phyloP scores from a whole-genome alignment of 2,888 invertebrate genomes.

The Lutraria lutraria region DNA sequence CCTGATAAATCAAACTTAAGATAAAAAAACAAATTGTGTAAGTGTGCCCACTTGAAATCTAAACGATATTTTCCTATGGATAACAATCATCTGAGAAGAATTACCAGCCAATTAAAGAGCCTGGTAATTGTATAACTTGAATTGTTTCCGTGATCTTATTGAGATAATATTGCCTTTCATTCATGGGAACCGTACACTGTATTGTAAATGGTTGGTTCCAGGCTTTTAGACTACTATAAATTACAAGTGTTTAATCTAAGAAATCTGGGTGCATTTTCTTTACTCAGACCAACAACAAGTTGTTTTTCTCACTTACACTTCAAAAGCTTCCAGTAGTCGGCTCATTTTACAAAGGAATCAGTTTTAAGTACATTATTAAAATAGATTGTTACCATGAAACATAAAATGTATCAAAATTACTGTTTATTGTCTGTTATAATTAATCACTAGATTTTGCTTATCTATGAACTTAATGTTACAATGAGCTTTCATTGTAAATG shows the following conservation, averaged over 20 bases:
- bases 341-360: too few species aligned
- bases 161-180: constrained; percentile 16
- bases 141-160: constrained; percentile 42
- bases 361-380: too few species aligned
- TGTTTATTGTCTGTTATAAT: too few species aligned
- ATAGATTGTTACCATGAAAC: too few species aligned
- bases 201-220: background rate
- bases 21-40: background rate
- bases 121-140: constrained; percentile 13
- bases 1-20: background rate
- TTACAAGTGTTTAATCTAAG: background rate
- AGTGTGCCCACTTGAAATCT: constrained; percentile 35
- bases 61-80: constrained; percentile 17
- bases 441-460: too few species aligned
- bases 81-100: constrained; percentile 25
- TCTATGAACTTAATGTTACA: too few species aligned
- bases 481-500: too few species aligned
- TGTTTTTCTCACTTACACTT: background rate
- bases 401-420: too few species aligned
- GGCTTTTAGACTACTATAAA: background rate
- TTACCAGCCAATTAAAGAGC: constrained; percentile 34
- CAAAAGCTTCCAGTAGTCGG: too few species aligned
- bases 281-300: background rate
- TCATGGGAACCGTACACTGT: constrained; percentile 15
- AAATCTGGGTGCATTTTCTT: background rate